Evolutionary conservation across 2,113 vertebrate genomes (phyloP).

Genomic region (Odontesthes bonariensis): DNA sequence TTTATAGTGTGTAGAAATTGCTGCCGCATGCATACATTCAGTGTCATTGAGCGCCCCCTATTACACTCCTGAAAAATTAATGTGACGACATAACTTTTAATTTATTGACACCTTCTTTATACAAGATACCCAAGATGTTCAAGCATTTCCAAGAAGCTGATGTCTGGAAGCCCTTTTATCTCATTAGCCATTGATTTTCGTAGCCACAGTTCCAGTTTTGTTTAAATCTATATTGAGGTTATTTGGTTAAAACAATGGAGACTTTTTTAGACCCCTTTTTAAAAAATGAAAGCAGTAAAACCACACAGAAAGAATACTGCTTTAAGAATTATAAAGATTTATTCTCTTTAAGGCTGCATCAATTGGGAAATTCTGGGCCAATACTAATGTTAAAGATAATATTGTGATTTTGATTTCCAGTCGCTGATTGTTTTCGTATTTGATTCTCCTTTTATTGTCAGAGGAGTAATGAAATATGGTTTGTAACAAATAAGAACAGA

Average conservation of each 20-base stretch:
- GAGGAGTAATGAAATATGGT: too few species aligned
- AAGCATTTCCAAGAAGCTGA: conserved; percentile 17
- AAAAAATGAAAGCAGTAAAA: too few species aligned
- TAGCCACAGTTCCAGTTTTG: conserved; percentile 5
- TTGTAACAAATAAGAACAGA: too few species aligned
- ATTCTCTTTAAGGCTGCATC: too few species aligned
- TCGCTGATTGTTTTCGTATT: too few species aligned
- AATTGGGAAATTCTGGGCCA: too few species aligned
- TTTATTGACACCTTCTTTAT: conserved; percentile 19
- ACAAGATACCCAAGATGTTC: conserved; percentile 1
- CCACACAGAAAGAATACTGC: too few species aligned
- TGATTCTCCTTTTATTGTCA: too few species aligned
- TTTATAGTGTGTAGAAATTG: conserved; percentile 16
- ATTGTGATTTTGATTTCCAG: too few species aligned
- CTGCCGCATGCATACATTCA: not conserved
- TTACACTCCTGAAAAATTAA: conserved; percentile 7
- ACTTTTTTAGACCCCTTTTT: too few species aligned
- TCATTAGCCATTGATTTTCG: conserved; percentile 41
- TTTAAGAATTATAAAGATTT: too few species aligned
- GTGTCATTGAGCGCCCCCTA: not conserved
- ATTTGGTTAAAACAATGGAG: not conserved
- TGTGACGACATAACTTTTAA: conserved; percentile 22
- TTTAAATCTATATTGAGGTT: not conserved
- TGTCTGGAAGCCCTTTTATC: conserved; percentile 15
- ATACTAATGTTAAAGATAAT: too few species aligned